Conservation (phyloP, 2,888 invertebrate species). For the Helleia helle region DNA sequence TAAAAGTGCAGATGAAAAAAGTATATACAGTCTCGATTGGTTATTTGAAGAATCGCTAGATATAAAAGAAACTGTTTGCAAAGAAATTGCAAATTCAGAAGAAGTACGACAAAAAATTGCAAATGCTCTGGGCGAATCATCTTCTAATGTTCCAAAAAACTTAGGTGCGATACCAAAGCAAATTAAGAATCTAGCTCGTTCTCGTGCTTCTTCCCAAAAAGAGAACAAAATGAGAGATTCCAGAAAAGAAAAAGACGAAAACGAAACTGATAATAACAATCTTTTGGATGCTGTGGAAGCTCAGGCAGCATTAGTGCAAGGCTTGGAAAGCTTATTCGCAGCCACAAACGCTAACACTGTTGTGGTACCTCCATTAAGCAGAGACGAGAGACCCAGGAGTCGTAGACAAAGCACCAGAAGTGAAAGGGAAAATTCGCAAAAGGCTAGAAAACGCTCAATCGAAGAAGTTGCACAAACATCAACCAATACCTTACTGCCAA, state of each 20-base stretch:
- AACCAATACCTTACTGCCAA: conserved; percentile 78
- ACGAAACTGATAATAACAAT: conserved; percentile 53
- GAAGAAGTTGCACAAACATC: conserved; percentile 77
- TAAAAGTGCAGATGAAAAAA: conserved; percentile 57
- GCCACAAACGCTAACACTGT: conserved; percentile 66
- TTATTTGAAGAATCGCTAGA: conserved; percentile 54
- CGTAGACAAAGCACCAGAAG: conserved; percentile 57
- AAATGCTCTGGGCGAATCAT: conserved; percentile 56
- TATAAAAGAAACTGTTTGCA: conserved; percentile 27
- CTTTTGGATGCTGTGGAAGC: conserved; percentile 66
- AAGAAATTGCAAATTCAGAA: conserved; percentile 39
- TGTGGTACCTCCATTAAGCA: conserved; percentile 57
- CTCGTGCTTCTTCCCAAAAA: conserved; percentile 73
- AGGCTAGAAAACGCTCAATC: conserved; percentile 66
- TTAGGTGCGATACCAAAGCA: conserved; percentile 83
- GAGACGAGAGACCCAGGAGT: conserved; percentile 51
- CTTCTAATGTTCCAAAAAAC: conserved; percentile 73
- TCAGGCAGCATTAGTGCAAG: conserved; percentile 73
- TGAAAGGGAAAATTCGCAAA: conserved; percentile 55
- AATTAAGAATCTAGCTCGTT: conserved; percentile 69
- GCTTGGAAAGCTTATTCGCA: conserved; percentile 63
- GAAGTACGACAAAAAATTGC: conserved; percentile 46
- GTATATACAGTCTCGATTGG: conserved; percentile 65
- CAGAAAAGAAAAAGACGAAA: conserved; percentile 59
- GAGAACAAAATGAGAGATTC: conserved; percentile 69